phyloP scores from a whole-genome alignment of 2,113 vertebrate species.

The Tetrao urogallus region DNA sequence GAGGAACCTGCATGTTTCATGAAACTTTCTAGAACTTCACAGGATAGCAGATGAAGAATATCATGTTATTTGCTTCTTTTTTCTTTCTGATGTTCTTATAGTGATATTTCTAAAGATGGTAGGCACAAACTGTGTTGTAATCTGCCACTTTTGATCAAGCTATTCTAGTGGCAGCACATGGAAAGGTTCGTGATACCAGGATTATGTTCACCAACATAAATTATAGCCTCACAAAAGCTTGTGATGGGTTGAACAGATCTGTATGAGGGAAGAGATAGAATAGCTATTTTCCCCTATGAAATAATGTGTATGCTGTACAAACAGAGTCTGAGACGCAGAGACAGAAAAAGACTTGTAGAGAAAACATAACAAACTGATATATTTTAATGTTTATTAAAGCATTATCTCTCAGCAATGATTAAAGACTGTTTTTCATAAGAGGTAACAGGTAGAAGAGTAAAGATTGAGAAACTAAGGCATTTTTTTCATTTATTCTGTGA shows the following conservation, averaged over 20 bases:
- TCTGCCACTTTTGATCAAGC: neutral
- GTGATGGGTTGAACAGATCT: neutral
- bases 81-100: neutral
- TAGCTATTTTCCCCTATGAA: neutral
- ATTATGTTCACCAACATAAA: neutral
- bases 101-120: neutral
- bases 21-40: slow-evolving; percentile 13
- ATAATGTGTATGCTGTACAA: neutral
- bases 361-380: neutral
- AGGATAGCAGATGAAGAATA: neutral
- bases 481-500: neutral
- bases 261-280: neutral
- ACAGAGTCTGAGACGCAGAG: neutral
- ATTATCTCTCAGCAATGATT: neutral
- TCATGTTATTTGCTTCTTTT: neutral
- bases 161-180: neutral
- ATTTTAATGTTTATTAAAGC: neutral
- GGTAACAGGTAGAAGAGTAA: neutral
- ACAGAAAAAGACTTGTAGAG: neutral
- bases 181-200: neutral
- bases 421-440: neutral
- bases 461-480: neutral
- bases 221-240: neutral
- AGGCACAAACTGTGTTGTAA: neutral
- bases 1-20: neutral